phyloP scores from a whole-genome alignment of 2,797 vertebrate species.

The Distichodus sexfasciatus region DNA sequence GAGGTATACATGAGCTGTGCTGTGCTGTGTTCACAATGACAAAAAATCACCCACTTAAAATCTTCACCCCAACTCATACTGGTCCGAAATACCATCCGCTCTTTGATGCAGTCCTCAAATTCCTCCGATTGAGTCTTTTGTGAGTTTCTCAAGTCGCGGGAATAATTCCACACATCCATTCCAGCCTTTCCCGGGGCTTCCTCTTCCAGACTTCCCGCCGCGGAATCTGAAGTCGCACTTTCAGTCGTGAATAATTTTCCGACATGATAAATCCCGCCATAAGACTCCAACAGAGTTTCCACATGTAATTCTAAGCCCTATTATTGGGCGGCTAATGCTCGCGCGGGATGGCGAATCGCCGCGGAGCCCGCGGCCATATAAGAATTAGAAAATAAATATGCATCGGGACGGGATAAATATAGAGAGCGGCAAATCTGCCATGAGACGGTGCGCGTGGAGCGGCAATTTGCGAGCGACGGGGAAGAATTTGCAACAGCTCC shows the following conservation, averaged over 20 bases:
- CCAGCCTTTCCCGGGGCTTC: conserved; percentile 19
- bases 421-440: conserved; percentile 76
- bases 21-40: no score
- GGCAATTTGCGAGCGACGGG: conserved; percentile 73
- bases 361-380: conserved; percentile 78
- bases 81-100: background rate
- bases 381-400: conserved; percentile 85
- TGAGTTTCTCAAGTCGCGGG: conserved; percentile 15
- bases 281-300: conserved; percentile 78
- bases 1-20: no score
- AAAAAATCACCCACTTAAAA: no score
- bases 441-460: conserved; percentile 64
- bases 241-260: conserved; percentile 75
- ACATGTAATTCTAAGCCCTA: conserved; percentile 81
- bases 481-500: conserved; percentile 75
- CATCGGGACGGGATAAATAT: conserved; percentile 81
- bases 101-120: conserved; percentile 22
- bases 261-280: conserved; percentile 80
- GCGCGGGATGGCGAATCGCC: conserved; percentile 79
- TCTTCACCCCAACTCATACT: background rate
- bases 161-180: conserved; percentile 18
- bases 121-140: conserved; percentile 10
- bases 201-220: conserved; percentile 64
- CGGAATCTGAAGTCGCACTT: conserved; percentile 58
- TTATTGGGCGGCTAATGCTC: conserved; percentile 78